phyloP scores from a whole-genome alignment of 2,797 vertebrate genomes.

The Sebastes diaconus region DNA sequence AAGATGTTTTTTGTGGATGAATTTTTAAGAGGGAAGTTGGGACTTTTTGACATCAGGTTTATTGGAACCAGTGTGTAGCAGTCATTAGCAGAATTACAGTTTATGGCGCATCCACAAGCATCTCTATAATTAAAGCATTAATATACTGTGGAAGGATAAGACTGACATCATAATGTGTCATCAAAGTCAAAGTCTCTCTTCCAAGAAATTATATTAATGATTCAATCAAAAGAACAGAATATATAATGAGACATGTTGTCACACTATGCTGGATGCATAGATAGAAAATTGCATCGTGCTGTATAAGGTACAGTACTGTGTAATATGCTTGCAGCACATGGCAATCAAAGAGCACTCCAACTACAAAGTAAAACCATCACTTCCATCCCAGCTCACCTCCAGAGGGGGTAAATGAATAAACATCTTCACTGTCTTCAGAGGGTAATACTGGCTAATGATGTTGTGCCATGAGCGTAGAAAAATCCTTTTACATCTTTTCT shows the following conservation, averaged over 20 bases:
- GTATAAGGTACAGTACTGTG: not conserved
- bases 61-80: not conserved
- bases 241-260: constrained; percentile 8
- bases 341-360: not conserved
- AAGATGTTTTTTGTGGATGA: not conserved
- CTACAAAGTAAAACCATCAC: constrained; percentile 10
- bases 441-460: constrained; percentile 23
- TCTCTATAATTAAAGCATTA: constrained; percentile 21
- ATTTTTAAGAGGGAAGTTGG: not conserved
- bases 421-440: constrained; percentile 13
- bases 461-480: constrained; percentile 15
- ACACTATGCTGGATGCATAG: not conserved
- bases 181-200: constrained; percentile 26
- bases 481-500: not conserved
- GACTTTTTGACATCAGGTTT: not conserved
- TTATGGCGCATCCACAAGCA: not conserved
- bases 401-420: constrained; percentile 44
- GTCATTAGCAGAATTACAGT: constrained; percentile 5
- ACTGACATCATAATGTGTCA: constrained; percentile 13
- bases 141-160: constrained; percentile 1
- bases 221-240: constrained; percentile 12
- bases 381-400: constrained; percentile 12
- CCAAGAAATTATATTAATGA: not conserved
- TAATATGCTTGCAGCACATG: not conserved
- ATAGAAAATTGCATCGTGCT: not conserved